Conservation (phyloP, 2,113 vertebrate genomes). For the Nipponia nippon region DNA sequence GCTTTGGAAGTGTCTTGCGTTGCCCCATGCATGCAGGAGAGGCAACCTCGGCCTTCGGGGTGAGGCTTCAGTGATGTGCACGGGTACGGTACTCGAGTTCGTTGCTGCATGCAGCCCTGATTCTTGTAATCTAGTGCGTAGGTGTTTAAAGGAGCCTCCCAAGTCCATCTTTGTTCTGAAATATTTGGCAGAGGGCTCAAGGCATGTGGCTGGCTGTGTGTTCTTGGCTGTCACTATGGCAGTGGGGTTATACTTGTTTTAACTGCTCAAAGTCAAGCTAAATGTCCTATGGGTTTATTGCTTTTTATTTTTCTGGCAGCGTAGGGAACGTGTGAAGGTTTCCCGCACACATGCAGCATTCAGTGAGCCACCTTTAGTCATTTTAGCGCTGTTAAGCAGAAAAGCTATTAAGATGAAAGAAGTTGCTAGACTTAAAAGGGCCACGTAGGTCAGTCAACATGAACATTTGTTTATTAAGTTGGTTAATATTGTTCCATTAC, state of each 20-base stretch:
- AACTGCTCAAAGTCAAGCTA: neutral
- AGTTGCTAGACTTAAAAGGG: neutral
- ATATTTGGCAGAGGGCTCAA: neutral
- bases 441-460: neutral
- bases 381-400: neutral
- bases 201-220: neutral
- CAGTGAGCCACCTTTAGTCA: neutral
- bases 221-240: neutral
- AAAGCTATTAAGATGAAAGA: slow-evolving; percentile 11
- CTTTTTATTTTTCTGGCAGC: neutral
- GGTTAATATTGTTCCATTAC: neutral
- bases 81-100: neutral
- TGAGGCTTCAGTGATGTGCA: neutral
- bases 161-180: neutral
- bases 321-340: neutral
- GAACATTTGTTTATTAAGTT: neutral
- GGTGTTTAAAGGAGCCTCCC: neutral
- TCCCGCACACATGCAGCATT: neutral
- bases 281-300: neutral
- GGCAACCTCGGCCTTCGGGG: neutral
- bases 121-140: neutral
- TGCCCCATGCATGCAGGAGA: neutral
- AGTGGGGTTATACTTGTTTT: neutral
- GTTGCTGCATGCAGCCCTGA: neutral
- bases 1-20: neutral